Evolutionary conservation across 2,113 vertebrate species (phyloP).

Genomic region (Mobula hypostoma): DNA sequence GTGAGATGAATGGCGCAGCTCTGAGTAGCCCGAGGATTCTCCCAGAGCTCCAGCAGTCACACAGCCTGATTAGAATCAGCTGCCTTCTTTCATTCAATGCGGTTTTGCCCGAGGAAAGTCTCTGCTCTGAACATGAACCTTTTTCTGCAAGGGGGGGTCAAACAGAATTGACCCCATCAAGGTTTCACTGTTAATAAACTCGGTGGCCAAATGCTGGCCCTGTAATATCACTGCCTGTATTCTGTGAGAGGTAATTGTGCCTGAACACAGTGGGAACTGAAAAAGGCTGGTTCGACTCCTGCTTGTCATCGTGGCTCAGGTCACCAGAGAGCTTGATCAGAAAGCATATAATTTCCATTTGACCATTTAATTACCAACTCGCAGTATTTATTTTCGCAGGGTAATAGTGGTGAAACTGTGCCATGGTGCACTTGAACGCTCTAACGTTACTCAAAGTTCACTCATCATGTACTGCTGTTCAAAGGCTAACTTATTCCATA

Average conservation of each 20-base stretch:
- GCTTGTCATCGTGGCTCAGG: neutral
- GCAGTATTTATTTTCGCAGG: neutral
- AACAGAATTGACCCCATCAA: neutral
- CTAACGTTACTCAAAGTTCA: neutral
- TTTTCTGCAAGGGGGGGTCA: neutral
- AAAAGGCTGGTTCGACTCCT: neutral
- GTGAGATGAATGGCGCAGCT: neutral
- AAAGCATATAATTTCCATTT: neutral
- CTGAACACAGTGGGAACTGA: neutral
- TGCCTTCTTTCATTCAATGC: neutral
- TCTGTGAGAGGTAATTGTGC: neutral
- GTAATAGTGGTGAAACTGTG: neutral
- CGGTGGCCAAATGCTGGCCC: too few relatives aligned
- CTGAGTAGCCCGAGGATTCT: neutral
- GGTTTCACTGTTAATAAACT: neutral
- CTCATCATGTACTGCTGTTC: neutral
- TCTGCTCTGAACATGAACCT: neutral
- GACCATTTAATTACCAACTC: neutral
- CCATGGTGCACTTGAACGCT: neutral
- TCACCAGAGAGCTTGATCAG: neutral
- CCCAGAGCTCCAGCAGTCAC: neutral
- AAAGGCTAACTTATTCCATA: neutral
- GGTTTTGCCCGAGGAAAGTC: neutral
- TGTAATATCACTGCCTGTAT: neutral
- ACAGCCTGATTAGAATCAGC: slow-evolving; percentile 32